Evolutionary conservation across 2,888 invertebrate species (phyloP), one percentile per base, ranked within the genome.

Genomic region (Apamea monoglypha): DNA sequence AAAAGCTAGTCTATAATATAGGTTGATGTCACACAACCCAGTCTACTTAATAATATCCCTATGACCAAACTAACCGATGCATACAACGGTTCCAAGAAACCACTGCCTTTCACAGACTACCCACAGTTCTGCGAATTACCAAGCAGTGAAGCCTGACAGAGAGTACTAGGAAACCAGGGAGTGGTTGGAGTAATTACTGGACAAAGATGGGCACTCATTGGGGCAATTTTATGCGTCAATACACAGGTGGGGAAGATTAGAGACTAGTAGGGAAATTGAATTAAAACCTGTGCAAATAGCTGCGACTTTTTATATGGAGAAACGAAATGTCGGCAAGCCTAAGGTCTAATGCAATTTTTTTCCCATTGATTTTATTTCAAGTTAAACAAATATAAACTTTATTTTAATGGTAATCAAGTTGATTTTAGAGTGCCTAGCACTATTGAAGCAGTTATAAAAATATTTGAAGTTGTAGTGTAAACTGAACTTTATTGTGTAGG

Each of bases 191-290:
- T 82, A 56, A 79, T 82, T 79, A 64, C 64, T 25, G 18, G 29
- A 56, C 44, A 36, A 64, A 32, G 29, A 50, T 71, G 25, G 14
- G n/a, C 14, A 70, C 25, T 70, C 40, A 21, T 53, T 53, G 36
- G 76, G 21, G 50, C 21, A 61, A 61, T 81, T 78, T 81, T 70
- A 81, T 78, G 61, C 40, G 29, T 50, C 40, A 70, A 50, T 81
- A 81, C 50, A 16, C 32, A 36, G 50, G 21, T 50, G 50, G 12
- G 21, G 29, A 18, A 36, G 56, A 6, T 14, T 29, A n/a, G 29
- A 68, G 8, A 18, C 18, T 18, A n/a, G 0, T 25, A n/a, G 18
- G 29, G 56, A 40, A 50, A 53, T 61, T 40, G 1, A 81, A 61
- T 53, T 50, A 56, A 61, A 25, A 36, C 25, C 6, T 21, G 4